These are phyloP conservation scores for Melanotus villosus DNA, from an alignment of 2,888 invertebrate genomes.

Conservation along the genomic window DNA sequence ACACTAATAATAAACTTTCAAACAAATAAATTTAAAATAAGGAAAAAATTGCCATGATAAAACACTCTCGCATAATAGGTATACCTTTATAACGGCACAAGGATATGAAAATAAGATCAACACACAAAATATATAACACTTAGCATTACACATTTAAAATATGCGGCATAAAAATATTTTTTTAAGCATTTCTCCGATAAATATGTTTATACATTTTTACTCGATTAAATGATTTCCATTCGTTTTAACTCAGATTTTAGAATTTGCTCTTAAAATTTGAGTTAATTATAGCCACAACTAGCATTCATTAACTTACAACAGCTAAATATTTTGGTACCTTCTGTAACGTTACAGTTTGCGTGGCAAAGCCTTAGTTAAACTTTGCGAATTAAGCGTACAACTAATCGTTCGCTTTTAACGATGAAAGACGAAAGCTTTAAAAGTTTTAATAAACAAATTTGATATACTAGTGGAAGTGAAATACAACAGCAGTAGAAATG, in stretches of 20 bases:
- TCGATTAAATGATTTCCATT: slow-evolving; percentile 39
- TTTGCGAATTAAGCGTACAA: slow-evolving; percentile 29
- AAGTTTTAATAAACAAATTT: background rate
- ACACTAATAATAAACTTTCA: background rate
- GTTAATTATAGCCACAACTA: slow-evolving; percentile 22
- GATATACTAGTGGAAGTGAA: background rate
- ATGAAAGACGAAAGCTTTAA: slow-evolving; percentile 8
- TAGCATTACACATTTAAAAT: slow-evolving; percentile 41
- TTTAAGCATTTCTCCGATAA: slow-evolving; percentile 42
- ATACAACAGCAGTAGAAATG: slow-evolving; percentile 17
- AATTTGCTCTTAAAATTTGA: slow-evolving; percentile 10
- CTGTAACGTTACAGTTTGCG: slow-evolving; percentile 17
- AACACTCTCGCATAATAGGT: no score
- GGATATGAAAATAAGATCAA: slow-evolving; percentile 31
- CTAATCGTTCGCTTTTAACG: slow-evolving; percentile 9
- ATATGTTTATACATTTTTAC: slow-evolving; percentile 43
- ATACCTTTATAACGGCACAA: slow-evolving; percentile 30
- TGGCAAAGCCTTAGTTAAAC: slow-evolving; percentile 17
- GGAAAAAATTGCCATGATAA: slow-evolving; percentile 18
- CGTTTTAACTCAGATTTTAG: slow-evolving; percentile 26
- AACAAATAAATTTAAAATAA: slow-evolving; percentile 1
- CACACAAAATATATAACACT: slow-evolving; percentile 43
- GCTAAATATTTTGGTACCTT: slow-evolving; percentile 32
- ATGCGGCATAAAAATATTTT: slow-evolving; percentile 45
- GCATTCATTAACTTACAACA: slow-evolving; percentile 38